Evolutionary conservation across 2,113 vertebrate species (phyloP), one percentile per base, ranked within the genome.

Genomic region (Typhlomys cinereus): DNA sequence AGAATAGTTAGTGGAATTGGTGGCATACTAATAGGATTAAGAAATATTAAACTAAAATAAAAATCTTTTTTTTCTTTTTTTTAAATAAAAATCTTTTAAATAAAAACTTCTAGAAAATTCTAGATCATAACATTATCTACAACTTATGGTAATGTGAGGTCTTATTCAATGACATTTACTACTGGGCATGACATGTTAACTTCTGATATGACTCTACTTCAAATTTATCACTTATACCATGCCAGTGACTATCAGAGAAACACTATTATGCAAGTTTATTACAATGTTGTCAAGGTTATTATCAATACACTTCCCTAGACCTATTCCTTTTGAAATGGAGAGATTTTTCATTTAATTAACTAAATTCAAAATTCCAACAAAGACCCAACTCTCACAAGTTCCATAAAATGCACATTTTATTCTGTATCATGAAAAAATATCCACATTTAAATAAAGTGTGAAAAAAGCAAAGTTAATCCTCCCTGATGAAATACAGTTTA

Each of bases 391-490:
- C 71, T 94, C 39, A 4, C 27, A 86, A 93, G 74, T 95, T 98
- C 97, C 98, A 98, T 97, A 98, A 98, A 98, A 98, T 98, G 98
- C 96, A 98, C 92, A 97, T 97, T 98, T 98, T 98, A 98, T 98
- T 98, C 95, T 94, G 84, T 97, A 96, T 98, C 97, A 98, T 98
- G 97, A 98, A 98, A 98, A 98, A 98, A 98, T 97, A 98, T 96
- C 97, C 97, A 98, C 98, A 98, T 97, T 98, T 98, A 98, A 98
- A 97, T 97, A 98, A 98, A 97, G 88, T 96, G 97, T 97, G 97
- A 74, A 93, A 97, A 97, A 98, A 92, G 71, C 89, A 92, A 97
- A 95, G 36, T 97, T 97, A 96, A 97, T 97, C 97, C 97, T 98
- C 98, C 98, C 98, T 98, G 97, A 98, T 98, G 96, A 98, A 97